Base-by-base conservation (phyloP, 30 jellyfish, hydroid and myxozoan species). In the Rhopilema esculentum region DNA sequence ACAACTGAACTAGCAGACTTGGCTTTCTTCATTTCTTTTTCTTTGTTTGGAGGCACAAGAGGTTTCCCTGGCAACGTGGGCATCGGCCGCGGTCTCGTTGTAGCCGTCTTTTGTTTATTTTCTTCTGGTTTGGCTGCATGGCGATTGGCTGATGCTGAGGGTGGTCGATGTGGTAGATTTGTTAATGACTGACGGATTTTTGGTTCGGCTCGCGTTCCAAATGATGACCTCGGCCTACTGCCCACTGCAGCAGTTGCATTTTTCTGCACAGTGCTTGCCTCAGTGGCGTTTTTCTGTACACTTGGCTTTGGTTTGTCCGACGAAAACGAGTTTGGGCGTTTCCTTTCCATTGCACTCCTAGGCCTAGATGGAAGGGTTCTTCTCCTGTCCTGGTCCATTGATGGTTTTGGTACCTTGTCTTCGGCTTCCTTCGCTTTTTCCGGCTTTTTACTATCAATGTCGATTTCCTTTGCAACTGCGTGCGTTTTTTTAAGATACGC, bases 21-120 rank as follows among this genome's bases (percentile, higher is more conserved):
- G 68, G 94, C 74, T 40, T 85, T 85, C 50, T 66, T 85, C 94
- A 85, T 29, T 12, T 85, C 94, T 65, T 70, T 49, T 23, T 78
- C 80, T 49, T 74, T 85, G 51, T 40, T 75, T 25, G 86, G 88
- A 29, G 94, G 94, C 25, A 85, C 94, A 25, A 85, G 88, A 4
- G 94, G 94, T 31, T 85, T 85, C 24, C 88, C 88, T 22, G 88
- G 88, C 1, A 75, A 88, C 20, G 94, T 48, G 1, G 94, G 94
- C 94, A 85, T 85, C 8, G 94, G 76, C 57, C 57, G 6, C 4
- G 89, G 19, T 48, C 67, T 85, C 2, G 88, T 29, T 26, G 83
- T 65, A 0, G 84, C n/a, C 48, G 94, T 16, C 40, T 85, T 85
- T 25, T 66, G 53, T 49, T 53, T 50, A 28, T 16, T 32, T 20